Evolutionary conservation across 1,140 invertebrate species (phyloP), one percentile per base, ranked within the genome.

Genomic region (Pseudomyrmex dendroicus): DNA sequence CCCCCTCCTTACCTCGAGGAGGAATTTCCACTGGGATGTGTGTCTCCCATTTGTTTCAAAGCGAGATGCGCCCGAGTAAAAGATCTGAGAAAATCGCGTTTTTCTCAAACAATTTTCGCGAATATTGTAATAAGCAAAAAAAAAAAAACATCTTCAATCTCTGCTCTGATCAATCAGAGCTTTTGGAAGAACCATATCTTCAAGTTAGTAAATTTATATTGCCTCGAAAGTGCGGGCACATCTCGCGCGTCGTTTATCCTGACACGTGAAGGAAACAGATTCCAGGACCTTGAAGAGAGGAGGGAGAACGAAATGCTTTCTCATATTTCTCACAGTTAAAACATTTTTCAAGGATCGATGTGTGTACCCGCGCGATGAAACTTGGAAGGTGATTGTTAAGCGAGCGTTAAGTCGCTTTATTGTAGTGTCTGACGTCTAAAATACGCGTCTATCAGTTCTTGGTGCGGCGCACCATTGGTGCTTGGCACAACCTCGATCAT

Each of bases 401-500:
- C 20, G 57, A 25, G 22, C 64, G 63, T 20, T 68, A 70, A 52
- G 35, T 54, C 64, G 54, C 54, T 70, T 59, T 25, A 35, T 66
- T 35, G 35, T 72, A 35, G 76, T 61, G 76, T 72, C 76, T 72
- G 50, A 63, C 52, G 50, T 74, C 73, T 64, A 66, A 63, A 85
- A 35, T 25, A 25, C 62, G 85, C 84, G 77, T 90, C 73, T 63
- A 15, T 86, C 80, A 73, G 83, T 78, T 77, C 74, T 72, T 82
- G 62, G 44, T 35, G 77, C 78, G 73, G 61, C 64, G 59, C 66
- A 77, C 80, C 72, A 82, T 82, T 90, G 91, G 93, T 93, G 93
- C 93, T 93, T 93, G 93, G 93, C 91, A 94, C 93, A 92, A 85
- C 92, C 87, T 90, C 93, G 92, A 94, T 94, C 92, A 93, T 94